These are phyloP conservation scores for Eulithis testata DNA, from an alignment of 2,888 invertebrate species.

Conservation along the genomic window DNA sequence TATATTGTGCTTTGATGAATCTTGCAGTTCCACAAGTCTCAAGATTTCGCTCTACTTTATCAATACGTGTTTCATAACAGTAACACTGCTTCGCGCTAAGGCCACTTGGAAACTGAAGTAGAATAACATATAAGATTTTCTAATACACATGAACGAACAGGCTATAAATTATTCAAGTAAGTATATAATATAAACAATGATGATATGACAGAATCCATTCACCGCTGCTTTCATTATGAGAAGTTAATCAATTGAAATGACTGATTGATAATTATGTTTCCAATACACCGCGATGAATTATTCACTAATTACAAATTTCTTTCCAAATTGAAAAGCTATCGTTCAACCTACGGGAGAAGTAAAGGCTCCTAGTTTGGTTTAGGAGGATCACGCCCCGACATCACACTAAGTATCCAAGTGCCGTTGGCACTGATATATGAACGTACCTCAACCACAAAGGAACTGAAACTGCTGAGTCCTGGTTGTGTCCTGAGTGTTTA, in stretches of 20 bases:
- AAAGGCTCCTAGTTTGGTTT: no score
- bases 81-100: conserved; percentile 1
- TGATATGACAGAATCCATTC: conserved; percentile 25
- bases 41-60: conserved; percentile 12
- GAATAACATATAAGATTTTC: conserved; percentile 5
- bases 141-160: conserved; percentile 3
- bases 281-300: conserved; percentile 18
- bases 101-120: conserved; percentile 1
- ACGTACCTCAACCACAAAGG: no score
- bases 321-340: conserved; percentile 2
- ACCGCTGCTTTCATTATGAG: conserved; percentile 23
- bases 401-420: no score
- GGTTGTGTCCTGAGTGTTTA: no score
- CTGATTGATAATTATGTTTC: conserved; percentile 33
- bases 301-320: conserved; percentile 22
- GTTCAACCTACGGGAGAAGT: no score
- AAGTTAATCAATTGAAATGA: conserved; percentile 33
- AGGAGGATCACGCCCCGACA: no score
- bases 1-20: conserved; percentile 7
- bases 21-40: conserved; percentile 3
- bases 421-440: no score
- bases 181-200: conserved; percentile 13
- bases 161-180: conserved; percentile 8
- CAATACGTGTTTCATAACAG: conserved; percentile 8
- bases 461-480: no score